Evolutionary conservation across 1,140 invertebrate species (phyloP).

Genomic region (Lasaia peninsularis): DNA sequence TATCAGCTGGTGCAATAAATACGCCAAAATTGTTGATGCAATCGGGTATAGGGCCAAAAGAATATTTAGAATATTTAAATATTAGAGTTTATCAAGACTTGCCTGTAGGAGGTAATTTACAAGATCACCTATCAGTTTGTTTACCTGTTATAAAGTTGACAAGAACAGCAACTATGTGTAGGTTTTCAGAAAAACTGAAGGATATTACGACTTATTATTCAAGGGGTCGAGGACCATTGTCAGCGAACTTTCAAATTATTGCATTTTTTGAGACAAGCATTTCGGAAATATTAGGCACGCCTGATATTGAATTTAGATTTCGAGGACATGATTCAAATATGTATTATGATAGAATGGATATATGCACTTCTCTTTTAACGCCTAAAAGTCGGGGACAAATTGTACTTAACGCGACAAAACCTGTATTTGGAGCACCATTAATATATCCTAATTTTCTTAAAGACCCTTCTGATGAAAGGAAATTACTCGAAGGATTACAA

Average conservation of each 20-base stretch:
- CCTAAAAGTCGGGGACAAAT: conserved; percentile 85
- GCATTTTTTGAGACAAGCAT: conserved; percentile 80
- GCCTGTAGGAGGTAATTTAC: conserved; percentile 86
- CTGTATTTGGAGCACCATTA: conserved; percentile 81
- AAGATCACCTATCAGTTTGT: conserved; percentile 79
- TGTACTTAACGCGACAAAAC: conserved; percentile 83
- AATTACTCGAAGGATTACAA: conserved; percentile 83
- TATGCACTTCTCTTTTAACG: conserved; percentile 83
- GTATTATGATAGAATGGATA: conserved; percentile 79
- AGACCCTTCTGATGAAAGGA: conserved; percentile 84
- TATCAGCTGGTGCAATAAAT: conserved; percentile 78
- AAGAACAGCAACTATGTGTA: conserved; percentile 76
- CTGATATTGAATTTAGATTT: conserved; percentile 79
- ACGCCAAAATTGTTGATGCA: conserved; percentile 77
- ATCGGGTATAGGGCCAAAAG: conserved; percentile 69
- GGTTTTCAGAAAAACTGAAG: conserved; percentile 70
- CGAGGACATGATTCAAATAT: conserved; percentile 78
- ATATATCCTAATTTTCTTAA: conserved; percentile 91
- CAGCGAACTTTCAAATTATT: conserved; percentile 80
- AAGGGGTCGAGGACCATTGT: conserved; percentile 76
- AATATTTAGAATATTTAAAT: conserved; percentile 70
- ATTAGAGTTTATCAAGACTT: conserved; percentile 79
- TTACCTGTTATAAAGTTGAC: conserved; percentile 77
- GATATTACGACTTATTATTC: conserved; percentile 76
- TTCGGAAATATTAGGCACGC: conserved; percentile 75